These are phyloP conservation scores for Lymantria monacha DNA, from an alignment of 2,888 invertebrate genomes.

Conservation along the genomic window DNA sequence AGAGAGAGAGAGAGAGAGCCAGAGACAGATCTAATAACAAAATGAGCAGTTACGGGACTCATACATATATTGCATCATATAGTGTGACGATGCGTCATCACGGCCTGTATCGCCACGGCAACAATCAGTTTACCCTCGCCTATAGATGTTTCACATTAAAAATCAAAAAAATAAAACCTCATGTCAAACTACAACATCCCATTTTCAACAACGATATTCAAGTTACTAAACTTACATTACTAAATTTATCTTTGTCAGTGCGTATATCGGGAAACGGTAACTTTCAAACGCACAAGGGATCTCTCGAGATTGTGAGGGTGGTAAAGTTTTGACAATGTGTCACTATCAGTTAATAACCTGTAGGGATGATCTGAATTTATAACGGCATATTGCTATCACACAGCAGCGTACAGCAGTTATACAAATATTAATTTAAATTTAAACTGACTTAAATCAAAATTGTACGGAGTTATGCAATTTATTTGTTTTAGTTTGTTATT, in stretches of 20 bases:
- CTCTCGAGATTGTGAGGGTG: constrained; percentile 51
- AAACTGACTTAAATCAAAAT: constrained; percentile 26
- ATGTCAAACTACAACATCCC: constrained; percentile 8
- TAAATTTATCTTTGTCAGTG: constrained; percentile 52
- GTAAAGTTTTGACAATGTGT: constrained; percentile 72
- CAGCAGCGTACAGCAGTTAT: constrained; percentile 20
- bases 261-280: constrained; percentile 50
- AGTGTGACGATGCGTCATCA: too few relatives aligned
- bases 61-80: too few relatives aligned
- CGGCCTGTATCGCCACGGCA: too few relatives aligned
- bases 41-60: too few relatives aligned
- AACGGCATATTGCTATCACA: constrained; percentile 42
- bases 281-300: constrained; percentile 73
- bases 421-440: constrained; percentile 35
- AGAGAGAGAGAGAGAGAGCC: too few relatives aligned
- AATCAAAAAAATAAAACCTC: too few relatives aligned
- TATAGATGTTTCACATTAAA: too few relatives aligned
- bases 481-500: constrained; percentile 9
- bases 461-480: constrained; percentile 12
- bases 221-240: constrained; percentile 35
- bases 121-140: too few relatives aligned
- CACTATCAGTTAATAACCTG: constrained; percentile 75
- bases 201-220: constrained; percentile 25
- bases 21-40: too few relatives aligned
- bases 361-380: constrained; percentile 61